Evolutionary conservation across 2,797 vertebrate species (phyloP).

Genomic region (Hybognathus amarus): DNA sequence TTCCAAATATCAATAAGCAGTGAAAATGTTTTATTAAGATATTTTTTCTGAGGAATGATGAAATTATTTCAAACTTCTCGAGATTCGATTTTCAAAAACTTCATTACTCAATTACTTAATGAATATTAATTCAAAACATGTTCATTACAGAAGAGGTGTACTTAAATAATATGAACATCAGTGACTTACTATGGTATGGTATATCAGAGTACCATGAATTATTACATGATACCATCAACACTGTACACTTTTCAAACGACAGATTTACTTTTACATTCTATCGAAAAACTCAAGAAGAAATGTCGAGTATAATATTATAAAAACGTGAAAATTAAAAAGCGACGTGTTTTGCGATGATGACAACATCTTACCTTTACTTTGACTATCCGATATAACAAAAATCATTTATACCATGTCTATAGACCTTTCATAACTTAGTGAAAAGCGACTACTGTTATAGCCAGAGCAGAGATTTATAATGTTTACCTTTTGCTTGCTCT

Average conservation of each 20-base stretch:
- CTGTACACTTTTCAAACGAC: background rate
- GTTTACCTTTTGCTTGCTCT: constrained; percentile 72
- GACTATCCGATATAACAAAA: too few relatives aligned
- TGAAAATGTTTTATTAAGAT: background rate
- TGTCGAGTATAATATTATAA: background rate
- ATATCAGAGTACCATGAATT: background rate
- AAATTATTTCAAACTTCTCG: background rate
- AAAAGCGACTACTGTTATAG: accelerated
- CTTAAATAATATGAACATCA: background rate
- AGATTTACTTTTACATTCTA: background rate
- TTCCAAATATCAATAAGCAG: background rate
- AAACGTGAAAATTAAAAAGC: background rate
- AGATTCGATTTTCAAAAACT: background rate
- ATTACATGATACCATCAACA: background rate
- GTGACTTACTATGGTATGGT: background rate
- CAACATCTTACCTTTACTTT: background rate
- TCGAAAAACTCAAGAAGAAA: background rate
- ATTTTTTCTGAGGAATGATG: background rate
- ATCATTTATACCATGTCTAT: too few relatives aligned
- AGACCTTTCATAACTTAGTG: background rate
- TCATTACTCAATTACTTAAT: too few relatives aligned
- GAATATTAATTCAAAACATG: too few relatives aligned
- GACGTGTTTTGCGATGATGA: background rate
- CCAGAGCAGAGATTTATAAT: background rate
- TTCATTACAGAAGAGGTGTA: background rate